Evolutionary conservation across 2,888 invertebrate species (phyloP).

Genomic region (Acanthoscelides obtectus): DNA sequence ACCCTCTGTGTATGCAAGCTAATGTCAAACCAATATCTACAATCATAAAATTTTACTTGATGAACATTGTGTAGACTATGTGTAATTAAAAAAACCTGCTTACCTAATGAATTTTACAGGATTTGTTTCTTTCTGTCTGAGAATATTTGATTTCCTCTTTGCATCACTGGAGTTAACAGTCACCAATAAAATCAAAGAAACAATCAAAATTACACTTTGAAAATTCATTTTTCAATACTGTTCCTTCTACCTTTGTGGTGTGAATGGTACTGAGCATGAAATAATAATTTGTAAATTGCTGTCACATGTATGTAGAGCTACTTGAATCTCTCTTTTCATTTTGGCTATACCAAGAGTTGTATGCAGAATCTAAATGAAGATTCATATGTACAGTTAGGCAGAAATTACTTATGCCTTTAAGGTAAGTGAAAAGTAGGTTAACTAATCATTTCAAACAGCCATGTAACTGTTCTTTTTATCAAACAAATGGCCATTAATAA

Average conservation of each 20-base stretch:
- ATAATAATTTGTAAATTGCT: neutral
- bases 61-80: no score
- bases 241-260: neutral
- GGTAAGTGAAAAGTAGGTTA: neutral
- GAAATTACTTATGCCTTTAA: neutral
- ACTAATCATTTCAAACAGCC: neutral
- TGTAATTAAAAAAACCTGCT: neutral
- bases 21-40: no score
- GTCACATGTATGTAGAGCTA: neutral
- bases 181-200: neutral
- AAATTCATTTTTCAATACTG: neutral
- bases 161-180: slow-evolving; percentile 18
- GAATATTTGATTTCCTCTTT: slow-evolving; percentile 23
- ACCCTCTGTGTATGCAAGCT: no score
- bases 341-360: neutral
- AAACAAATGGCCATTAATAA: neutral
- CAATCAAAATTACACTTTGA: neutral
- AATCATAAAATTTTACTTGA: no score
- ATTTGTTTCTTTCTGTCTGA: slow-evolving; percentile 37
- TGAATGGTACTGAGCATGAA: neutral
- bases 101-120: slow-evolving; percentile 38
- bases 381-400: neutral
- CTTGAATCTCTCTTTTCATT: neutral
- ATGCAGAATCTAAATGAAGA: neutral
- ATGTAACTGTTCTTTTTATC: neutral